Base-by-base conservation (phyloP, 2,888 invertebrate genomes). In the Orchesellides sinensis region DNA sequence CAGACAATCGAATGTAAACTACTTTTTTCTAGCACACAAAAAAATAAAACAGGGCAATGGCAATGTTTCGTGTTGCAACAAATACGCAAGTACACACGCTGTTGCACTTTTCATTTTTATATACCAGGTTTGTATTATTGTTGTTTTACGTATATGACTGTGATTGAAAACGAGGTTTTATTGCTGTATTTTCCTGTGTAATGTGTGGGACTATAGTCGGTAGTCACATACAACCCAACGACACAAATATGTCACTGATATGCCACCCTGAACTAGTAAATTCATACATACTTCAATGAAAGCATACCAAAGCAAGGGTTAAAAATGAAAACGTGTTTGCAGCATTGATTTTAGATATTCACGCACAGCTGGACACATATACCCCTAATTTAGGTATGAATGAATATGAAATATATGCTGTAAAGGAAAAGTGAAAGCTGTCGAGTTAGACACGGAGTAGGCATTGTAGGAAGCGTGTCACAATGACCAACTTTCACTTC, bases 21-120 rank as follows among this genome's bases (percentile, higher is more conserved):
- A 17, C 21, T n/a, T 10, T 47, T 21, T 17, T n/a, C n/a, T n/a
- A 3, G 17, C 6, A 17, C 17, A 17, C 3, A 54, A 54, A 52
- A 66, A 66, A 75, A 54, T 75, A 52, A 66, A 75, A 14, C 56
- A 75, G 75, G 75, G 75, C 75, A 75, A 75, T 75, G 75, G 66
- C 66, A 75, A 66, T 8, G 63, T 63, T 56, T 56, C 75, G 75
- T 75, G 75, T 21, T 40, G 40, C 54, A 23, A 32, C 10, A 52
- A 56, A 40, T 45, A 27, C 12, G 27, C 19, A 12, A 27, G 47
- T 12, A 35, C 17, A 54, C 49, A 25, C 56, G 27, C 27, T 75
- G 54, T 56, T 75, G 65, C 75, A 66, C 45, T 56, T 66, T 65
- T 75, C 5, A 32, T 19, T 32, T 32, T 61, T n/a, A n/a, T n/a